These are phyloP conservation scores for Heterochromis multidens DNA, from an alignment of 2,113 vertebrate genomes.

Conservation along the genomic window DNA sequence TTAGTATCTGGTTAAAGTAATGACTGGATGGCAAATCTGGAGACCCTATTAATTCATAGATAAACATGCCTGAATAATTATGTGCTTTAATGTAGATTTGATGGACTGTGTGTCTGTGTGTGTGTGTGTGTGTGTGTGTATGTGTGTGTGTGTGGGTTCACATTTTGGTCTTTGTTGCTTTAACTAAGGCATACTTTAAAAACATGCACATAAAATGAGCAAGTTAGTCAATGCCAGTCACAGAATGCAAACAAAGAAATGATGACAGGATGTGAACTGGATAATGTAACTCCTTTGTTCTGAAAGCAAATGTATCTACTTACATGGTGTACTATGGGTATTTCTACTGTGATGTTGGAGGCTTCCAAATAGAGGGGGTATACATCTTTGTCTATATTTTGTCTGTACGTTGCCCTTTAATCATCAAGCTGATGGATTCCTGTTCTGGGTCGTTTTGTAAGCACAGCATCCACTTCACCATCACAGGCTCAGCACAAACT, in stretches of 20 bases:
- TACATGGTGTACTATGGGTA: slow-evolving; percentile 11
- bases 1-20: background rate
- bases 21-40: background rate
- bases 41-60: background rate
- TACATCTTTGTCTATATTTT: slow-evolving; percentile 18
- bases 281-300: slow-evolving; percentile 18
- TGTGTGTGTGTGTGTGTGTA: background rate
- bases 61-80: fast-evolving
- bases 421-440: background rate
- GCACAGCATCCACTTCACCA: slow-evolving; percentile 12
- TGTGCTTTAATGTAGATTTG: background rate
- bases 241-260: slow-evolving; percentile 3
- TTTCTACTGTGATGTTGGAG: background rate
- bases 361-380: background rate
- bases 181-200: background rate
- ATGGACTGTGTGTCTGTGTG: background rate
- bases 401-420: background rate
- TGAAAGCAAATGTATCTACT: slow-evolving; percentile 28
- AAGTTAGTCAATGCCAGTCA: background rate
- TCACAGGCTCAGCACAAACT: slow-evolving; percentile 31
- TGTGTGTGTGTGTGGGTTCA: background rate
- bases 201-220: background rate
- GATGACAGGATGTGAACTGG: slow-evolving; percentile 12
- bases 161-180: background rate
- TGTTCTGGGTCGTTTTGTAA: background rate